Evolutionary conservation across 2,113 vertebrate genomes (phyloP), one percentile per base, ranked within the genome.

Genomic region (Sterna hirundo): DNA sequence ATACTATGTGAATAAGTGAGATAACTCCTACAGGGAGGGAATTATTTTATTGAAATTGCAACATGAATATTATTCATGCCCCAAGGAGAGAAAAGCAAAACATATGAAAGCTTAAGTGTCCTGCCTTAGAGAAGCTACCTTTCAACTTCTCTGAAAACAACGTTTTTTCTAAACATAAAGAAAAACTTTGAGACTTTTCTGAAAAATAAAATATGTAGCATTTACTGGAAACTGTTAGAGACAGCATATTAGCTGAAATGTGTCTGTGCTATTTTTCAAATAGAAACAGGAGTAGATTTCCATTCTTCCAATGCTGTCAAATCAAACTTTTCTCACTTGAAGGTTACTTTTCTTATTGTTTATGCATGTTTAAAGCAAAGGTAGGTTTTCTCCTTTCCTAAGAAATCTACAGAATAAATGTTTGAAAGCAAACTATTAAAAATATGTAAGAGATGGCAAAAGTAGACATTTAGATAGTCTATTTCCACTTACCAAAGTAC

Each of bases 11-110:
- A 85, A 60, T 80, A 83, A 86, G 55, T 75, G 15, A 74, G 25
- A 23, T 58, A 70, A 15, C 13, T 80, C 44, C 61, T 93, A 65
- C 66, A 96, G 79, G n/a, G 78, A 95, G 40, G 88, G 70, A 97
- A 85, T 74, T 94, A 80, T 86, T 83, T 86, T 89, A 30, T 76
- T 91, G 93, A 90, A 92, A 94, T 94, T n/a, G 60, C 90, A 96
- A 68, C 77, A 78, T 91, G 87, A 91, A 95, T 97, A 96, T 95
- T 95, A 96, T 95, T 97, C 78, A 74, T 96, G 72, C 90, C 52
- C 19, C 61, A 84, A 91, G 77, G 76, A 96, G 62, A 83, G 76
- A 94, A 84, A 89, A 93, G 22, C 46, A 38, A 96, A 93, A 90
- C 75, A 68, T 91, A 78, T 9, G 22, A 93, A 94, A 86, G 52